Conservation (phyloP, 1,140 invertebrate genomes). For the Globodera ellingtonae region DNA sequence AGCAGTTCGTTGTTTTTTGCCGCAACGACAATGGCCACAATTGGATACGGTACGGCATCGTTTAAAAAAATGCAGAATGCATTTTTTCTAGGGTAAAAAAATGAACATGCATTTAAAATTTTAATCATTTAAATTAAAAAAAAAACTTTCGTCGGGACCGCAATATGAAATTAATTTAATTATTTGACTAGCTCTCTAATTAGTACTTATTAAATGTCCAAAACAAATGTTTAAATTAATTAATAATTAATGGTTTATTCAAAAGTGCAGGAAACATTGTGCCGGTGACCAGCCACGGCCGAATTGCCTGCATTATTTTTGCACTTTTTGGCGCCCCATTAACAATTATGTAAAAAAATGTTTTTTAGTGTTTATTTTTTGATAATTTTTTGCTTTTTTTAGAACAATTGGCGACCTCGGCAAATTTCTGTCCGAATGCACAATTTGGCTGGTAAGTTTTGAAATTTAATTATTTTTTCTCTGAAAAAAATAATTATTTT, state of each 20-base stretch:
- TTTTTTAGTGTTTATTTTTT: background rate
- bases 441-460: slow-evolving; percentile 55
- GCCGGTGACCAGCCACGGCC: slow-evolving; percentile 68
- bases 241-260: too few species aligned
- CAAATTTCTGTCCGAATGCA: slow-evolving; percentile 65
- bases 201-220: too few species aligned
- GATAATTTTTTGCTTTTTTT: slow-evolving; percentile 59
- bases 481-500: background rate
- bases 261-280: slow-evolving; percentile 74
- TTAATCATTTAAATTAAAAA: too few species aligned
- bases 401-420: slow-evolving; percentile 68
- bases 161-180: too few species aligned
- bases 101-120: too few species aligned
- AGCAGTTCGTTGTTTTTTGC: slow-evolving; percentile 62
- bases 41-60: slow-evolving; percentile 44
- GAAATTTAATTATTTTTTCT: background rate
- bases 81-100: slow-evolving; percentile 15
- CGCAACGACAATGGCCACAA: slow-evolving; percentile 65
- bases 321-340: slow-evolving; percentile 69
- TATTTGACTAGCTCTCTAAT: too few species aligned
- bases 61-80: slow-evolving; percentile 1
- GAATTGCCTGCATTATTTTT: slow-evolving; percentile 69
- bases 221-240: too few species aligned
- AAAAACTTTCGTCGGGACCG: too few species aligned
- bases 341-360: slow-evolving; percentile 23